phyloP scores from a whole-genome alignment of 1,140 invertebrate species.

The Antheraea pernyi region DNA sequence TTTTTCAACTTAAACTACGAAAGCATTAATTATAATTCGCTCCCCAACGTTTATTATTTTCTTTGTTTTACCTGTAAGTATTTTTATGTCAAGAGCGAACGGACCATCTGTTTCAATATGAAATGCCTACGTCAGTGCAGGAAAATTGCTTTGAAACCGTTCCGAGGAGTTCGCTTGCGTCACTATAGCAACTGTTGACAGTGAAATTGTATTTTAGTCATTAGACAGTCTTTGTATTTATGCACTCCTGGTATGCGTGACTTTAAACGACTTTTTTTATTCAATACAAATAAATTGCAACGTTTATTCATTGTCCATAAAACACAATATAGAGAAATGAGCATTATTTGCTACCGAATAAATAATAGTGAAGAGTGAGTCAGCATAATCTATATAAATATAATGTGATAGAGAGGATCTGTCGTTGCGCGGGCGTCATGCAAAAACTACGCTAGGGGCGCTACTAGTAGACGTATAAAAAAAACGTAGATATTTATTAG shows the following conservation, averaged over 20 bases:
- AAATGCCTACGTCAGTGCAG: neutral
- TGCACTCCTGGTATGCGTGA: conserved; percentile 7
- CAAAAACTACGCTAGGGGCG: too few relatives aligned
- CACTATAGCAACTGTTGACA: neutral
- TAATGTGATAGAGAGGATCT: too few relatives aligned
- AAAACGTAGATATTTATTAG: too few relatives aligned
- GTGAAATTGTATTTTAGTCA: neutral
- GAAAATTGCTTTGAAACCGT: neutral
- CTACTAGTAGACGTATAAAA: too few relatives aligned
- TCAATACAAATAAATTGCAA: too few relatives aligned
- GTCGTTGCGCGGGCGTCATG: too few relatives aligned
- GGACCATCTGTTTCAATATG: conserved; percentile 22
- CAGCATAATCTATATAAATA: too few relatives aligned
- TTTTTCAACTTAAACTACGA: conserved; percentile 16
- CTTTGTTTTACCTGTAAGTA: conserved; percentile 2
- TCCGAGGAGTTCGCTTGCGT: too few relatives aligned
- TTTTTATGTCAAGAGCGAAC: conserved; percentile 27
- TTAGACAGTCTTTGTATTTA: neutral
- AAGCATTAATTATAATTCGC: conserved; percentile 13
- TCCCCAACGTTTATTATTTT: neutral
- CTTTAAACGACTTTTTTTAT: conserved; percentile 1
- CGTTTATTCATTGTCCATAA: too few relatives aligned
- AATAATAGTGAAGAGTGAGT: too few relatives aligned
- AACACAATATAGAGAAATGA: too few relatives aligned
- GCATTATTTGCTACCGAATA: too few relatives aligned